Evolutionary conservation across 2,888 invertebrate species (phyloP).

Genomic region (Argynnis bischoffii): DNA sequence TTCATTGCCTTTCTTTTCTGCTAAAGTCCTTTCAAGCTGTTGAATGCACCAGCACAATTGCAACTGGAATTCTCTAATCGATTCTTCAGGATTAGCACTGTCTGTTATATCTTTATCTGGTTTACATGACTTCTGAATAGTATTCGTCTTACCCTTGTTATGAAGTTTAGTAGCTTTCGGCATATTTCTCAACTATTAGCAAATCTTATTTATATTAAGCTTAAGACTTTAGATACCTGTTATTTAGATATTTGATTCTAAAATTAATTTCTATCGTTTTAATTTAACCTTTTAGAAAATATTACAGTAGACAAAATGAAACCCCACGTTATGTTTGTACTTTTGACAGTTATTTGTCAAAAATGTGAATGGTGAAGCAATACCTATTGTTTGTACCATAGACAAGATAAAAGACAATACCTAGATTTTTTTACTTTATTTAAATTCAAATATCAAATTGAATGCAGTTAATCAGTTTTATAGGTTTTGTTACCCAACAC

Average conservation of each 20-base stretch:
- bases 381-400: too few relatives aligned
- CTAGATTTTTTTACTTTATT: too few relatives aligned
- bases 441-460: too few relatives aligned
- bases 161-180: constrained; percentile 76
- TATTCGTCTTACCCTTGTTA: constrained; percentile 64
- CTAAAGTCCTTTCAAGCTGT: constrained; percentile 84
- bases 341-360: constrained; percentile 38
- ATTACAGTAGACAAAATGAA: constrained; percentile 9
- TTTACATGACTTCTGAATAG: constrained; percentile 67
- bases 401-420: constrained; percentile 2
- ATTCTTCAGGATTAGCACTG: constrained; percentile 70
- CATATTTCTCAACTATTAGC: constrained; percentile 49
- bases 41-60: constrained; percentile 92
- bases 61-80: constrained; percentile 86
- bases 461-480: too few relatives aligned
- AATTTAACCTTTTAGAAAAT: neutral
- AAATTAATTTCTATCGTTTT: neutral
- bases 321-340: constrained; percentile 55
- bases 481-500: too few relatives aligned
- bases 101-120: constrained; percentile 56
- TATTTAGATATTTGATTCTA: neutral
- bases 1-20: constrained; percentile 82
- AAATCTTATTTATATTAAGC: neutral
- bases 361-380: neutral
- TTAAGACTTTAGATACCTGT: constrained; percentile 3